phyloP scores from a whole-genome alignment of 2,797 vertebrate genomes.

The Staurois parvus region DNA sequence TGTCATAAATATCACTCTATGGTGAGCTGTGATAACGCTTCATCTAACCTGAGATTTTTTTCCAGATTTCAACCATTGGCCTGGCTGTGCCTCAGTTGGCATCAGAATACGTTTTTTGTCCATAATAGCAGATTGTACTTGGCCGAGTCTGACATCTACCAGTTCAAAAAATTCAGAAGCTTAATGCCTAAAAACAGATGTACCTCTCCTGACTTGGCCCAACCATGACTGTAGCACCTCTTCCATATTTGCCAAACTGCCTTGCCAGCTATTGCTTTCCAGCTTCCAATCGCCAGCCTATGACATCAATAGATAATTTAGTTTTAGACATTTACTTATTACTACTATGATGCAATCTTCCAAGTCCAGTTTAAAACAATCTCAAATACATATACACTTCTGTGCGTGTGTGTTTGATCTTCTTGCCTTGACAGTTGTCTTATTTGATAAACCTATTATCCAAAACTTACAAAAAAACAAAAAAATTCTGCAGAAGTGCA shows the following conservation, averaged over 20 bases:
- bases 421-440: too few relatives aligned
- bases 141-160: not conserved
- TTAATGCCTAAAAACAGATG: constrained; percentile 25
- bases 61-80: constrained; percentile 17
- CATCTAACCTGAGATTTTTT: not conserved
- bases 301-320: constrained; percentile 12
- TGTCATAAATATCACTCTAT: not conserved
- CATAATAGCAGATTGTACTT: constrained; percentile 35
- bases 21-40: constrained; percentile 22
- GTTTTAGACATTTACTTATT: constrained; percentile 5
- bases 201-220: constrained; percentile 21
- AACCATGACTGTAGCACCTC: not conserved
- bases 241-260: not conserved
- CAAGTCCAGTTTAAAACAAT: not conserved
- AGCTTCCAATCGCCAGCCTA: not conserved
- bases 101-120: not conserved
- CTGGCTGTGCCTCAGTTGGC: constrained; percentile 30
- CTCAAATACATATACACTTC: too few relatives aligned
- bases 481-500: too few relatives aligned
- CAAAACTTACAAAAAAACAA: too few relatives aligned
- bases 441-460: too few relatives aligned
- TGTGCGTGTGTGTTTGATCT: too few relatives aligned
- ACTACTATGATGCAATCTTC: not conserved
- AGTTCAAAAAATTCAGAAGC: not conserved
- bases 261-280: constrained; percentile 24